These are phyloP conservation scores for Magallana angulata DNA, from an alignment of 1,140 invertebrate species.

Conservation along the genomic window DNA sequence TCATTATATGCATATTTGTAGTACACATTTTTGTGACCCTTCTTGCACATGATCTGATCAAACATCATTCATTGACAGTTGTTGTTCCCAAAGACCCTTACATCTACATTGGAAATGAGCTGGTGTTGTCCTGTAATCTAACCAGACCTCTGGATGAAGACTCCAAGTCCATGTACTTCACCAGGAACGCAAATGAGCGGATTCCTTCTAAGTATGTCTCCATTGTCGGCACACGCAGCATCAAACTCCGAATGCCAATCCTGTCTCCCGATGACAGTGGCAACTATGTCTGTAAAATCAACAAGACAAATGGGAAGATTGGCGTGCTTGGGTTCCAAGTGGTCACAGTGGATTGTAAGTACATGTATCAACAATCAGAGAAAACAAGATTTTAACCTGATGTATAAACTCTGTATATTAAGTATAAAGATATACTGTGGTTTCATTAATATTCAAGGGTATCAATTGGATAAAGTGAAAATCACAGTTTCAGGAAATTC, in stretches of 20 bases:
- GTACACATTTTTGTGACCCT: no score
- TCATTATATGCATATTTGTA: no score
- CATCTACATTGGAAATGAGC: constrained; percentile 57
- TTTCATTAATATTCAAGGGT: no score
- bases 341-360: constrained; percentile 63
- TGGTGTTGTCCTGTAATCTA: constrained; percentile 60
- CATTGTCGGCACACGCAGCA: constrained; percentile 56
- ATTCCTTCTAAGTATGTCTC: constrained; percentile 44
- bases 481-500: no score
- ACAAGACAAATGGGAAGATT: constrained; percentile 30
- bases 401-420: no score
- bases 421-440: no score
- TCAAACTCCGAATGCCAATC: constrained; percentile 54
- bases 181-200: constrained; percentile 32
- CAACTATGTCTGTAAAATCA: constrained; percentile 57
- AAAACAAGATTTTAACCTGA: no score
- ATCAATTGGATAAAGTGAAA: no score
- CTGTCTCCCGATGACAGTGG: constrained; percentile 52
- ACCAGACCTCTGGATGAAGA: constrained; percentile 52
- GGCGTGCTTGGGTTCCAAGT: constrained; percentile 59
- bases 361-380: no score
- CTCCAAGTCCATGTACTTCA: constrained; percentile 55
- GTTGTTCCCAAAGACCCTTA: constrained; percentile 62
- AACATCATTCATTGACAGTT: constrained; percentile 51
- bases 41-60: not conserved